phyloP scores from a whole-genome alignment of 2,797 vertebrate genomes.

The Schizopygopsis malacanthus region DNA sequence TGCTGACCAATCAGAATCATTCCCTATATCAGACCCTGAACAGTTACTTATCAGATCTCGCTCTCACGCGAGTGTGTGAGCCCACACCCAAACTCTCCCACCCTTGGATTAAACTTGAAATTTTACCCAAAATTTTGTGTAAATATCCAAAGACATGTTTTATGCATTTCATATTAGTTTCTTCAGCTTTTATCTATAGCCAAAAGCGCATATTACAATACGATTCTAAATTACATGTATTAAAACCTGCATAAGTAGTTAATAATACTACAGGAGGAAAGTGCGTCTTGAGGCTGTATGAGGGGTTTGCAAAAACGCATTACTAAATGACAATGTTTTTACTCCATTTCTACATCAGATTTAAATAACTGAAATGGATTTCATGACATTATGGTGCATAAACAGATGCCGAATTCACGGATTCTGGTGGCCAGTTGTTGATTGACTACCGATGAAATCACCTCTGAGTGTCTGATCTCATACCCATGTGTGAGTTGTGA shows the following conservation, averaged over 20 bases:
- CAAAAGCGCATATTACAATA: neutral
- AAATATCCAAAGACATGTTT: neutral
- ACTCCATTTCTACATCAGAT: neutral
- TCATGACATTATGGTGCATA: neutral
- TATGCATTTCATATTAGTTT: neutral
- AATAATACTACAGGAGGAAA: neutral
- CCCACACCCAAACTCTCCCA: slow-evolving; percentile 46
- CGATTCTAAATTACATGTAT: neutral
- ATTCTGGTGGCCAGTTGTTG: slow-evolving; percentile 3
- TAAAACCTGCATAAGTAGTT: neutral
- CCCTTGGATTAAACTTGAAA: slow-evolving; percentile 41
- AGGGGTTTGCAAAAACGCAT: neutral
- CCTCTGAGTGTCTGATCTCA: slow-evolving; percentile 12
- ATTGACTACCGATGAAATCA: neutral
- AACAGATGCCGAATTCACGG: neutral
- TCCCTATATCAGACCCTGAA: slow-evolving; percentile 61
- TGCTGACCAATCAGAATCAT: slow-evolving; percentile 56
- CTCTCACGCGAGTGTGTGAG: slow-evolving; percentile 7
- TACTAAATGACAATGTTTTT: neutral
- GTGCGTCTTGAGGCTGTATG: neutral
- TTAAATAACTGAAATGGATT: neutral
- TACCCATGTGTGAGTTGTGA: neutral
- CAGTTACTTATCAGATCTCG: slow-evolving; percentile 46
- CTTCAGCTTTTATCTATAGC: neutral
- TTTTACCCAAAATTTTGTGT: neutral